Base-by-base conservation (phyloP, 2,113 vertebrate genomes). In the Rhinoderma darwinii region DNA sequence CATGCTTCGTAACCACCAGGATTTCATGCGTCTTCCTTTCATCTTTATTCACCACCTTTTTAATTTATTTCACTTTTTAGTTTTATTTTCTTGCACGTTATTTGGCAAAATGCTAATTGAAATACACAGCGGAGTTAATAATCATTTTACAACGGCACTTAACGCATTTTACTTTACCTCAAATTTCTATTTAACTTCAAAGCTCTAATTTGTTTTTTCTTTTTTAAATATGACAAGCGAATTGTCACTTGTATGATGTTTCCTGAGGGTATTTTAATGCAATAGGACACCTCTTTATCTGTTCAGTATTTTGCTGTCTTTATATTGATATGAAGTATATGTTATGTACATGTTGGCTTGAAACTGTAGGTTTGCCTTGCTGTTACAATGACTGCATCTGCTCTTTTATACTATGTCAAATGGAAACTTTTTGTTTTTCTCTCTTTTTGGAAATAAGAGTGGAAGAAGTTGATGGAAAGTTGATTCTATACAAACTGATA, bases 301-400 rank as follows among this genome's bases (percentile, higher is more conserved):
- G 22, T 90, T 92, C 63, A 85, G 77, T 84, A 84, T 88, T 90
- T 90, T 89, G 83, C 37, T 86, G 22, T 90, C 89, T 25, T 89
- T 88, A 61, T 89, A 78, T 83, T 88, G 44, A 90, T 89, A 85
- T 32, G 72, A 84, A 88, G 82, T 89, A 89, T 90, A 88, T 89
- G 84, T 90, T 88, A 86, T 89, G 84, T 89, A 87, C 88, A 86
- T 88, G 37, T 32, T 84, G 43, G 84, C 85, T 89, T 90, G 87
- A 92, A 91, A 22, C 89, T 76, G 70, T 90, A 91, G 83, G 90
- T 75, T 88, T 89, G 86, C 89, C 89, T 93, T 91, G 85, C 90
- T 92, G 88, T 90, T 91, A 81, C 30, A 84, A 91, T 89, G 89
- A 92, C 86, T 90, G 89, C 83, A 89, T 88, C 89, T 50, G 15